A percentile compares a stretch with the other conserved stretches of the same genome.
Conservation (phyloP, 2,113 vertebrate genomes). For the Mustela nigripes region DNA sequence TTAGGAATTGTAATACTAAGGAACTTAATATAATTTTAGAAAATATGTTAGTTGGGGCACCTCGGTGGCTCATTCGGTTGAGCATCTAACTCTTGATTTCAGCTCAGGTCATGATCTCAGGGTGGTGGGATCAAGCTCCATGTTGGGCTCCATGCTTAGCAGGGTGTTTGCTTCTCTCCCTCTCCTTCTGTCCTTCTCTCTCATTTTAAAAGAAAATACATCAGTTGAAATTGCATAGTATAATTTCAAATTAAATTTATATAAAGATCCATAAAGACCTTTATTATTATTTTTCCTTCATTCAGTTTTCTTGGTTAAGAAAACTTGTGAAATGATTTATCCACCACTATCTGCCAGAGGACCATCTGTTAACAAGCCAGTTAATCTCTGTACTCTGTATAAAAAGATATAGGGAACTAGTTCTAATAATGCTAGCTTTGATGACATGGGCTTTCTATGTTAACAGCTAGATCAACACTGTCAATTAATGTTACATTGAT, state of each 20-base stretch:
- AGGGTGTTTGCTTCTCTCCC: neutral
- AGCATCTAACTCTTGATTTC: neutral
- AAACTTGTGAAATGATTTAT: neutral
- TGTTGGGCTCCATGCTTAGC: neutral
- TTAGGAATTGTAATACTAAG: constrained; percentile 5
- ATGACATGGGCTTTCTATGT: neutral
- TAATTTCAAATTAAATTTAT: constrained; percentile 18
- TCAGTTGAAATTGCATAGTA: neutral
- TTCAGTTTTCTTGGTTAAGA: neutral
- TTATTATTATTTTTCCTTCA: neutral
- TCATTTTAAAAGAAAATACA: neutral
- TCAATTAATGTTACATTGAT: constrained; percentile 29
- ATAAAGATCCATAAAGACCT: neutral
- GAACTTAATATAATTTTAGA: neutral
- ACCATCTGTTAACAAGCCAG: neutral
- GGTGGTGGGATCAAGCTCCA: neutral
- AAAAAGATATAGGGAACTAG: neutral
- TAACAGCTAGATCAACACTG: neutral
- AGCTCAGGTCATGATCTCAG: neutral
- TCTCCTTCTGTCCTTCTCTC: neutral
- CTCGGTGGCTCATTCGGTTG: neutral
- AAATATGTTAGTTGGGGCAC: neutral
- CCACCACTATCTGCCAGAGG: neutral
- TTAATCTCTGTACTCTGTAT: neutral
- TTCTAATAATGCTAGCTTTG: constrained; percentile 47